phyloP scores from a whole-genome alignment of 2,888 invertebrate species.

The Melipona beecheii region DNA sequence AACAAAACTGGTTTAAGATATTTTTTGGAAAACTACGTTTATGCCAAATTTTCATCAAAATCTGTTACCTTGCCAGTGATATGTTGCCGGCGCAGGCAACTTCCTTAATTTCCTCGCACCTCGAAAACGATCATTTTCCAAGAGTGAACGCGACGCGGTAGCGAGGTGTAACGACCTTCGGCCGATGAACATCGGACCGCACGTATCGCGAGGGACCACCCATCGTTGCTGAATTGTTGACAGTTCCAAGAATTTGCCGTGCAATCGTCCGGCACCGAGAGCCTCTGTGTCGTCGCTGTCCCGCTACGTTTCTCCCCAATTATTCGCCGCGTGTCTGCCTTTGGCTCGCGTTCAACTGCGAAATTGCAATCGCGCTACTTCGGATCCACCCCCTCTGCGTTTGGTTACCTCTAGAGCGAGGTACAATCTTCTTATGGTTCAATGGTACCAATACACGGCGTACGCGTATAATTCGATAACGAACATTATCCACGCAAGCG shows the following conservation, averaged over 20 bases:
- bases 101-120: neutral
- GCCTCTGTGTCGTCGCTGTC: conserved; percentile 41
- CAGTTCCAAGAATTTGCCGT: conserved; percentile 72
- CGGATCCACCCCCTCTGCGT: too few species aligned
- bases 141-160: neutral
- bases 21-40: too few species aligned
- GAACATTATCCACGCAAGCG: conserved; percentile 5
- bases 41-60: too few species aligned
- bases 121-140: neutral
- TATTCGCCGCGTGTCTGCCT: conserved; percentile 35
- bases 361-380: conserved; percentile 8
- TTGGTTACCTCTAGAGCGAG: neutral
- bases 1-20: too few species aligned
- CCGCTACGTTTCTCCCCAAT: conserved; percentile 51
- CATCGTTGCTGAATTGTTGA: conserved; percentile 72
- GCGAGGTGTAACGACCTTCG: conserved; percentile 10
- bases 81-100: too few species aligned
- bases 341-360: conserved; percentile 18
- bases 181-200: conserved; percentile 57
- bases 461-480: neutral
- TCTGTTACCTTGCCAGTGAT: too few species aligned
- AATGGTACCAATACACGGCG: too few species aligned
- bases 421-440: too few species aligned
- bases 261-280: conserved; percentile 55
- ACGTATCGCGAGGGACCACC: conserved; percentile 72